Base-by-base conservation (phyloP, 2,888 invertebrate species). In the Rapana venosa region DNA sequence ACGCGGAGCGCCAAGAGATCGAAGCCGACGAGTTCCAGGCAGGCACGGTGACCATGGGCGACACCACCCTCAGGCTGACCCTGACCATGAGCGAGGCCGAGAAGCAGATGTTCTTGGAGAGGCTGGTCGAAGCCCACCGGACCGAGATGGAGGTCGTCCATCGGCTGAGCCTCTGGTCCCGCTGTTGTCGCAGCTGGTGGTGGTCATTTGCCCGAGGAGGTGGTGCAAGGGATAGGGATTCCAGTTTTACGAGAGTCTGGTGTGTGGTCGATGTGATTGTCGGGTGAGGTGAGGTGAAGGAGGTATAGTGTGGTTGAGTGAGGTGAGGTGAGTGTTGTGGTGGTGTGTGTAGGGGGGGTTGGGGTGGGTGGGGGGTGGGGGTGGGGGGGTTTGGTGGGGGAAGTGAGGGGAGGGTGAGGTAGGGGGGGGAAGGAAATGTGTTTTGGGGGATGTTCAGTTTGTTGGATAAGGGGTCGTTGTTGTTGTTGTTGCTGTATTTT, bases 131-230 rank as follows among this genome's bases (percentile, higher is more conserved):
- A 0, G 56, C 30, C 4, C 58, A 56, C 56, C 8, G n/a, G 58
- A 2, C 58, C 13, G 58, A 56, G 84, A 58, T 58, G 58, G 84
- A 84, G 84, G 8, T 84, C 58, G 17, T 20, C n/a, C 84, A 84
- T 30, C 5, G 84, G 30, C 84, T 84, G 84, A 30, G 58, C 15
- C 1, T 84, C n/a, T 84, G 58, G 56, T n/a, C 84, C 26, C 56
- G 84, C 5, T 84, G 84, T 58, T 58, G 56, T 5, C 56, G n/a
- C 84, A 84, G 84, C 58, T 84, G 15, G 15, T 84, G 13, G 84
- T 84, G 15, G 84, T 84, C 84, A 84, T 30, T 30, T 84, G 84
- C 84, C 84, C 58, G 15, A 84, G 30, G 30, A 56, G 13, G 58
- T 56, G 58, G 84, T 47, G 56, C 26, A 30, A 20, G 84, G 84